Evolutionary conservation across 2,113 vertebrate genomes (phyloP).

Genomic region (Cromileptes altivelis): DNA sequence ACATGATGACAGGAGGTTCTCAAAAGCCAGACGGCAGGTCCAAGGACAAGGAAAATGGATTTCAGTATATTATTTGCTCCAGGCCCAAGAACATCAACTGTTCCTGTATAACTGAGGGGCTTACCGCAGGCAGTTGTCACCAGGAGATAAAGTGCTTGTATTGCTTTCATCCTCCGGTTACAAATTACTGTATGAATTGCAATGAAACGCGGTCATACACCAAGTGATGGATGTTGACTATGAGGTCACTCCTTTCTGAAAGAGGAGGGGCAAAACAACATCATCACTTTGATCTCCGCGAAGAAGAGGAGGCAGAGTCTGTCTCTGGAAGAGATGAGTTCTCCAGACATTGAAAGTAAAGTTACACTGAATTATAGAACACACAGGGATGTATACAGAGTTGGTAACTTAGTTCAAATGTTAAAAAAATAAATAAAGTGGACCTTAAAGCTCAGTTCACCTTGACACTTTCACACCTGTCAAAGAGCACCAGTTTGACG

Average conservation of each 20-base stretch:
- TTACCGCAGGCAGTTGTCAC: slow-evolving; percentile 47
- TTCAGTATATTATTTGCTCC: slow-evolving; percentile 27
- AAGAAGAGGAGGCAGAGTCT: neutral
- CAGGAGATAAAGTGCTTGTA: slow-evolving; percentile 38
- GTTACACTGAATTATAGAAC: slow-evolving; percentile 8
- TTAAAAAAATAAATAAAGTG: neutral
- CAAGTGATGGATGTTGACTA: neutral
- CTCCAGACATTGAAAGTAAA: neutral
- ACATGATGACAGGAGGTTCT: slow-evolving; percentile 10
- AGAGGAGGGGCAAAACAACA: neutral
- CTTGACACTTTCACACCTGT: slow-evolving; percentile 9
- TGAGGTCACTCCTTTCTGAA: slow-evolving; percentile 19
- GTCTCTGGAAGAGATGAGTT: slow-evolving; percentile 7
- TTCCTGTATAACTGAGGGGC: slow-evolving; percentile 6
- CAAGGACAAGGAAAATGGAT: slow-evolving; percentile 33
- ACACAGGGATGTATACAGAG: neutral
- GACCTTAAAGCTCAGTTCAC: neutral
- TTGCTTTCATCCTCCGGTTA: slow-evolving; percentile 30
- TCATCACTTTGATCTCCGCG: neutral
- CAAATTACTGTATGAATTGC: slow-evolving; percentile 41
- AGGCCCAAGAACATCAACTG: slow-evolving; percentile 22
- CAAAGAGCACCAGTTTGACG: slow-evolving; percentile 18
- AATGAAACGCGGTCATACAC: slow-evolving; percentile 11
- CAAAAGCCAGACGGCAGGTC: neutral
- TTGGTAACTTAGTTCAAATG: neutral